Base-by-base conservation (phyloP, 64 coral and sea anemone genomes). In the Exaiptasia diaphana region DNA sequence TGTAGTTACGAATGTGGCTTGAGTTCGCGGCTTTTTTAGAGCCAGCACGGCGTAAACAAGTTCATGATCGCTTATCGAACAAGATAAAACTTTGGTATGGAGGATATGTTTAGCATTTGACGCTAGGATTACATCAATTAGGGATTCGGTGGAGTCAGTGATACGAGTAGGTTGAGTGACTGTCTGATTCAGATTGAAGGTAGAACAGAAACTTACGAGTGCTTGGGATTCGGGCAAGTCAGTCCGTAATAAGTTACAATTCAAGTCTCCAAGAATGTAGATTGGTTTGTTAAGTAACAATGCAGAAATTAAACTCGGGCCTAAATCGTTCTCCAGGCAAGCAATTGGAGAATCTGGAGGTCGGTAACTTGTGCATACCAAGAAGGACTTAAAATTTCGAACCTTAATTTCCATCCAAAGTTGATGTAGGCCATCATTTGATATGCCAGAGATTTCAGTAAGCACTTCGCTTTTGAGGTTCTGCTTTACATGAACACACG, bases 11-110 rank as follows among this genome's bases (percentile, higher is more conserved):
- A 73, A 75, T 28, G 71, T 75, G 29, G 71, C 29, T 76, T 48
- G 73, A 21, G 12, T 76, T 25, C 73, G 48, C 26, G 50, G 82
- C 69, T 63, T 85, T 64, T 85, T 85, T 58, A 85, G 52, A 41
- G 52, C 38, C 53, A 85, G 69, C 53, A 42, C 25, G 28, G 25
- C 53, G 54, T 85, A 85, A 75, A 85, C 82, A 60, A 85, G 69
- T 42, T 75, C 82, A 23, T 85, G 82, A 38, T 85, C 82, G 33
- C 82, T 85, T 85, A 85, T 74, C 69, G 82, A 85, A 40, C 68
- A 75, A 42, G 68, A 28, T 60, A 85, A 36, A 31, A 85, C 71
- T 75, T 86, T 48, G 55, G 70, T 48, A 8, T 76, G 53, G 15
- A 76, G 53, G n/a, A 76, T 29, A 44, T 86, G 24, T 20, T 86